These are phyloP conservation scores for Mobula birostris DNA, from an alignment of 2,113 vertebrate species.

Conservation along the genomic window DNA sequence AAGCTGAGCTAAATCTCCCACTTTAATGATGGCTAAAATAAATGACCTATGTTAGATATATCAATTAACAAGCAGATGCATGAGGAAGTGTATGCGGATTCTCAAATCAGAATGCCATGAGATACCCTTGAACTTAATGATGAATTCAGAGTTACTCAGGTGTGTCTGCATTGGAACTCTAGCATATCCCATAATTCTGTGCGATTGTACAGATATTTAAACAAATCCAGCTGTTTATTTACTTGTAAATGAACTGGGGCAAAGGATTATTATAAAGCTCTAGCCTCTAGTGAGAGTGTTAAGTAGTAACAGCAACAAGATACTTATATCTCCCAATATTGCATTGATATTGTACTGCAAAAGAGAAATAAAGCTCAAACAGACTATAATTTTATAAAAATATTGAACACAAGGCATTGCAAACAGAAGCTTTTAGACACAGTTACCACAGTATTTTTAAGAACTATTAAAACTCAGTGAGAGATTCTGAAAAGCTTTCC, in stretches of 20 bases:
- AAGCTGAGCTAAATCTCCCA: no score
- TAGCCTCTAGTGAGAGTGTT: not conserved
- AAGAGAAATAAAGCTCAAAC: conserved; percentile 15
- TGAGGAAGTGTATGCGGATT: no score
- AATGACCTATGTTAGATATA: no score
- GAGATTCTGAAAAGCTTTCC: conserved; percentile 10
- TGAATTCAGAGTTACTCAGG: no score
- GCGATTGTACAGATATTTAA: not conserved
- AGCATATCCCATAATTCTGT: no score
- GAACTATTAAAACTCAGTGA: not conserved
- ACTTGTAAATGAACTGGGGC: not conserved
- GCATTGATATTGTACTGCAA: not conserved
- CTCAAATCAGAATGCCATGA: no score
- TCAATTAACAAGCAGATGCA: no score
- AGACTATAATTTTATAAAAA: not conserved
- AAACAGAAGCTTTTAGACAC: conserved; percentile 28
- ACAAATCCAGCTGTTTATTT: not conserved
- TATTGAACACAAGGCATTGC: conserved; percentile 2
- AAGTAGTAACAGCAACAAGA: not conserved
- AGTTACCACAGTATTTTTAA: not conserved
- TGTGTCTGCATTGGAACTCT: no score
- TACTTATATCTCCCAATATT: conserved; percentile 9
- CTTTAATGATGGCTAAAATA: no score
- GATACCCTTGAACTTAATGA: no score
- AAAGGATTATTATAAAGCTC: not conserved